A percentile compares a stretch with the other conserved stretches of the same genome.
phyloP scores from a whole-genome alignment of 2,797 vertebrate genomes.

The Sebastes vulpes region DNA sequence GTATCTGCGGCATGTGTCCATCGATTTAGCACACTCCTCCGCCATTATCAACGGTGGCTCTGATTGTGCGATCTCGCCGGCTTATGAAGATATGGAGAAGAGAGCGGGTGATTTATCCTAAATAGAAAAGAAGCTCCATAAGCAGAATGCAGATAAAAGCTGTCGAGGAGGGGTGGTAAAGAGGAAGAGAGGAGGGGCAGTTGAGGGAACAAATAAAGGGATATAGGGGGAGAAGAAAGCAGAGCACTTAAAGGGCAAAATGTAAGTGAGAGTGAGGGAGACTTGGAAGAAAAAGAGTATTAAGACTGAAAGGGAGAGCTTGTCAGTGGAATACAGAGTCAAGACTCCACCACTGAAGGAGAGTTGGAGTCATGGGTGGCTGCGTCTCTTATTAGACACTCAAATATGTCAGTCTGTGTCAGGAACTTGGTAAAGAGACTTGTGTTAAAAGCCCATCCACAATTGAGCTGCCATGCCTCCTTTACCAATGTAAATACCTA shows the following conservation, averaged over 20 bases:
- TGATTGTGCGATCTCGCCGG: slow-evolving; percentile 34
- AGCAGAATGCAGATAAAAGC: slow-evolving; percentile 54
- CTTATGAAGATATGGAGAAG: slow-evolving; percentile 49
- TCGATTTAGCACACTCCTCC: slow-evolving; percentile 62
- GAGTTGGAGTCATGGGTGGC: slow-evolving; percentile 69
- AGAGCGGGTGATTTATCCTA: slow-evolving; percentile 53
- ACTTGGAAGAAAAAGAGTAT: slow-evolving; percentile 33
- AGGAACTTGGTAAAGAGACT: slow-evolving; percentile 47
- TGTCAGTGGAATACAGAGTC: slow-evolving; percentile 64
- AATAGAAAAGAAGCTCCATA: slow-evolving; percentile 13
- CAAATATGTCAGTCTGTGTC: slow-evolving; percentile 62
- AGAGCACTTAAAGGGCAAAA: slow-evolving; percentile 58
- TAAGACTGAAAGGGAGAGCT: slow-evolving; percentile 31
- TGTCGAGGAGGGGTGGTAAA: slow-evolving; percentile 11
- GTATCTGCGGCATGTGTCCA: slow-evolving; percentile 49
- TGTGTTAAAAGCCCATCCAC: slow-evolving; percentile 26
- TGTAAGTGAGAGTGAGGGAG: slow-evolving; percentile 56
- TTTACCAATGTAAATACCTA: neutral
- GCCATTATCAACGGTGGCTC: slow-evolving; percentile 50
- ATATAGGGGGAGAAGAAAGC: neutral
- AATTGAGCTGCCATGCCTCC: slow-evolving; percentile 12
- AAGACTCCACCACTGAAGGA: slow-evolving; percentile 57
- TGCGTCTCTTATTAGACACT: slow-evolving; percentile 76
- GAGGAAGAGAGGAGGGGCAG: neutral
- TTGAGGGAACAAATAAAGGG: slow-evolving; percentile 30